Conservation (phyloP, 2,797 vertebrate species). For the Alectoris magna region DNA sequence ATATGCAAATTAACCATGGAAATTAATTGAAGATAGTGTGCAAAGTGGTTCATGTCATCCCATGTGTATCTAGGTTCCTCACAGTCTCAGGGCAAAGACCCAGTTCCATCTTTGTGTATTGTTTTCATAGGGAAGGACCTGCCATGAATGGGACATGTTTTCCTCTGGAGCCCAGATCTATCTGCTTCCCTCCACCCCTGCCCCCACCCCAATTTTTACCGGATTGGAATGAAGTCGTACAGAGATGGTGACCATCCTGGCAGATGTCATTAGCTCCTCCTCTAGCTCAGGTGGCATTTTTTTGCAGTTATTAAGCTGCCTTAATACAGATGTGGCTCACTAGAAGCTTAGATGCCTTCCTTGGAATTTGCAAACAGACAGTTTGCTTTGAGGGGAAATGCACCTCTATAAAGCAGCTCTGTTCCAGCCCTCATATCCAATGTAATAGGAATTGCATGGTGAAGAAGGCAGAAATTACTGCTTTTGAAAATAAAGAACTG, state of each 20-base stretch:
- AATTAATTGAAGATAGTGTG: not conserved
- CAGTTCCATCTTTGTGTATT: too few species aligned
- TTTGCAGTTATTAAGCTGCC: not conserved
- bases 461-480: not conserved
- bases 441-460: not conserved
- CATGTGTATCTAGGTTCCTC: accelerated
- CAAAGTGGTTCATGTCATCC: not conserved
- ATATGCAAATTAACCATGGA: not conserved
- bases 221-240: not conserved
- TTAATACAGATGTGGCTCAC: not conserved
- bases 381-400: not conserved
- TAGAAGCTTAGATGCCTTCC: accelerated
- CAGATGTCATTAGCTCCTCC: not conserved
- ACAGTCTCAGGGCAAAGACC: not conserved
- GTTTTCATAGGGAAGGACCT: not conserved
- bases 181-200: not conserved
- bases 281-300: not conserved
- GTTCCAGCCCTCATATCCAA: not conserved
- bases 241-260: not conserved
- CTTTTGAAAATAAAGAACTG: not conserved
- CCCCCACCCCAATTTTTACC: not conserved
- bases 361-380: not conserved
- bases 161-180: not conserved
- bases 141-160: accelerated
- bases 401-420: not conserved